A percentile compares a stretch with the other conserved stretches of the same genome.
Conservation (phyloP, 2,113 vertebrate species). For the Gasterosteus aculeatus region DNA sequence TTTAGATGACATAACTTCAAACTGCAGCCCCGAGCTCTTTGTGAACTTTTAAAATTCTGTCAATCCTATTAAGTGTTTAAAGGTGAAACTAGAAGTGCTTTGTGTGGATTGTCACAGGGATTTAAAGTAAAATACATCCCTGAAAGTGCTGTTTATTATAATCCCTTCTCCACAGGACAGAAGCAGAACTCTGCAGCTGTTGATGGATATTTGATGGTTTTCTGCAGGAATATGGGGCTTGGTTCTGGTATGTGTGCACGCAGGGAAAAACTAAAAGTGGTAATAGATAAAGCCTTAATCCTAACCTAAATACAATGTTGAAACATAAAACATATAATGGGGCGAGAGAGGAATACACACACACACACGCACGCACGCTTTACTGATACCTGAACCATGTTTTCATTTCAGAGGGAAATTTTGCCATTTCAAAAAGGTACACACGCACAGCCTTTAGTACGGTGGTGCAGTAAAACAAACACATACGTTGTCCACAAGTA, state of each 20-base stretch:
- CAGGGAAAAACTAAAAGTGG: background rate
- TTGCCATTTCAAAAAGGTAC: too few relatives aligned
- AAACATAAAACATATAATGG: background rate
- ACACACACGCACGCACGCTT: too few relatives aligned
- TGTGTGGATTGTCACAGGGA: too few relatives aligned
- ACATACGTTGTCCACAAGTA: background rate
- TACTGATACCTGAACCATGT: background rate
- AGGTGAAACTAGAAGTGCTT: too few relatives aligned
- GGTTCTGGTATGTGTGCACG: background rate
- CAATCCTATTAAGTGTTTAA: too few relatives aligned
- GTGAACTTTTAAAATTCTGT: too few relatives aligned
- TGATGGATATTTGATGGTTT: background rate
- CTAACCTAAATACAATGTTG: background rate
- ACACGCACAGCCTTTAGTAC: background rate
- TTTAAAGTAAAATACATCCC: background rate
- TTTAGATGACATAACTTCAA: too few relatives aligned
- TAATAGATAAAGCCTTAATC: background rate
- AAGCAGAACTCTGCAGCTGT: background rate
- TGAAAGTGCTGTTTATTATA: background rate
- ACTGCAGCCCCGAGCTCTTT: too few relatives aligned
- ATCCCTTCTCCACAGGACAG: background rate
- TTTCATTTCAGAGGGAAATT: background rate
- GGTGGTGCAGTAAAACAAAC: background rate
- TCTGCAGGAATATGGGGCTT: background rate
- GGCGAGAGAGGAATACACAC: too few relatives aligned